Conservation (phyloP, 2,113 vertebrate genomes). For the Edolisoma coerulescens region DNA sequence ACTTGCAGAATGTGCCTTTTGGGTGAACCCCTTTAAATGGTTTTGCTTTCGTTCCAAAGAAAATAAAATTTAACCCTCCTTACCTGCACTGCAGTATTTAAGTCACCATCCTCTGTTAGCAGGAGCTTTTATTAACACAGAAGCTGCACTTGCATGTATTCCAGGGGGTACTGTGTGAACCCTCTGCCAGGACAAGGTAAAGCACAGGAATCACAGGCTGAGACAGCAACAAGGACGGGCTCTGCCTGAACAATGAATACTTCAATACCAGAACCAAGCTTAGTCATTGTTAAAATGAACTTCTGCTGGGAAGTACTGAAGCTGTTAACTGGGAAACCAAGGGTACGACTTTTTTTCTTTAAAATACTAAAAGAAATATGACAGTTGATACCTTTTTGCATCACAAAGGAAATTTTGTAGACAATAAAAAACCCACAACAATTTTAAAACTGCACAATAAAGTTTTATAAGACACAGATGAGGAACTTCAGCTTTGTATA, state of each 20-base stretch:
- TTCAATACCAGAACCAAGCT: not conserved
- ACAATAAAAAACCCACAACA: not conserved
- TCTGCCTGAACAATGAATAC: not conserved
- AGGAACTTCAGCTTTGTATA: constrained; percentile 53
- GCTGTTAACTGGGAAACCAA: not conserved
- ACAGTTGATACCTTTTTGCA: not conserved
- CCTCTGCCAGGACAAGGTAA: not conserved
- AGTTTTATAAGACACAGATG: constrained; percentile 33
- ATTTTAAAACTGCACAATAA: constrained; percentile 12
- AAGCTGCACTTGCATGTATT: not conserved
- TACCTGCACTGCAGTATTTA: not conserved
- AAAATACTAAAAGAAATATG: not conserved
- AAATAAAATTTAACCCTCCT: not conserved
- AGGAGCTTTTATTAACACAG: not conserved
- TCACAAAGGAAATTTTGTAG: not conserved
- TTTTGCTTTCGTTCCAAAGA: not conserved
- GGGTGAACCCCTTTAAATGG: not conserved
- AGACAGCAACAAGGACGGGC: not conserved
- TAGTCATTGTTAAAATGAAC: not conserved
- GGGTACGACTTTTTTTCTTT: not conserved
- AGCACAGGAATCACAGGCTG: not conserved
- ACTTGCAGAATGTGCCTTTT: not conserved
- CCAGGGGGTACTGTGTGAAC: not conserved
- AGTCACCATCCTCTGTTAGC: not conserved
- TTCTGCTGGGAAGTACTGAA: not conserved